Evolutionary conservation across 2,113 vertebrate genomes (phyloP), one percentile per base, ranked within the genome.

Genomic region (Hippopotamus amphibius): DNA sequence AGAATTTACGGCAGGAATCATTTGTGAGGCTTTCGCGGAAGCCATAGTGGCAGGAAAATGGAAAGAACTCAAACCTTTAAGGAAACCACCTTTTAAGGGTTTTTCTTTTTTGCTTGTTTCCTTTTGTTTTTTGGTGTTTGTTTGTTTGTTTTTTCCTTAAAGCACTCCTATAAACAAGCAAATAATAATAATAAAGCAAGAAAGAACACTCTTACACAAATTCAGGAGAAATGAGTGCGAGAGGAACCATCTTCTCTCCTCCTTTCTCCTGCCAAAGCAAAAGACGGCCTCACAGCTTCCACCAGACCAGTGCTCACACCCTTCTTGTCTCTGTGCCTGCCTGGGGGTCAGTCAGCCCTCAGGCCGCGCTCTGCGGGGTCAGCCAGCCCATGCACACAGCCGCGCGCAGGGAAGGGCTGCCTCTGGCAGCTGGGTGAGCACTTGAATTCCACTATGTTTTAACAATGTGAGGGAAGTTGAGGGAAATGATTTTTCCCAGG

Each of bases 341-440:
- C 97, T 97, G 94, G 84, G 99, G 95, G 99, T 98, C 98, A 74
- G 94, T 1, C 98, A 99, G 98, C 98, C 98, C 98, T 82, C 48
- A 68, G 97, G 97, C 96, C 46, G 9, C 91, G 33, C 93, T n/a
- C 50, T 97, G 95, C 97, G 86, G 97, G 99, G 99, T 98, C 98
- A 96, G 97, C 97, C 98, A 99, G 95, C 99, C 98, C 98, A 19
- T 12, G 97, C 97, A 96, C 98, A 95, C 14, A 10, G 71, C 50
- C 94, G 24, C 65, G 28, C 14, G 0, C 4, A 5, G 17, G 14
- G 30, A 66, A 48, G 43, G 0, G 85, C 88, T 14, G 46, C 79
- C 9, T 8, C 21, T 22, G 33, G 80, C 48, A 14, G 72, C 30
- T 1, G 50, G 63, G 66, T 3, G 22, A 43, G 82, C 57, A 37